A percentile compares a stretch with the other conserved stretches of the same genome.
These are phyloP conservation scores for Megaustenia siamemsis DNA, from an alignment of 2,888 invertebrate species.

Conservation along the genomic window DNA sequence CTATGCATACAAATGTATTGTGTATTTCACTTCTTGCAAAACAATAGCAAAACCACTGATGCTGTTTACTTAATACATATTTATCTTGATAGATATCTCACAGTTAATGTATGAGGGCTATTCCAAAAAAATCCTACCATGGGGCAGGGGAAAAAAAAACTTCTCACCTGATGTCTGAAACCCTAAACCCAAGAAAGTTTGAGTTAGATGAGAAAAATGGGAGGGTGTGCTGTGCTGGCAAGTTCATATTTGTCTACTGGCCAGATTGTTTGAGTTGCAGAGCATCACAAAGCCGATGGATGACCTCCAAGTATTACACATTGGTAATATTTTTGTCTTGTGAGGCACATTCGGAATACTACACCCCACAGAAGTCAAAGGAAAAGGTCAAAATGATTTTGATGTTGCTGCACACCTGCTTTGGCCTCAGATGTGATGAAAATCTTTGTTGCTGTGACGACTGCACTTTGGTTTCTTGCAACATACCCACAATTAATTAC, in stretches of 20 bases:
- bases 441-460: background rate
- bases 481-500: background rate
- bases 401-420: background rate
- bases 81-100: too few relatives aligned
- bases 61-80: too few relatives aligned
- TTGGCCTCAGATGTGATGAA: background rate
- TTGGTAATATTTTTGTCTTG: background rate
- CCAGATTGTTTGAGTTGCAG: background rate
- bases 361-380: background rate
- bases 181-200: background rate
- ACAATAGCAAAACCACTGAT: too few relatives aligned
- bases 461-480: background rate
- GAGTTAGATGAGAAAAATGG: background rate
- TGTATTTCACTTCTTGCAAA: too few relatives aligned
- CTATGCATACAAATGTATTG: too few relatives aligned
- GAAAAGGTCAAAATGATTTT: background rate
- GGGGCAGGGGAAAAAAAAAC: too few relatives aligned
- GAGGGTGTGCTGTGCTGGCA: background rate
- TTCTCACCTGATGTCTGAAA: too few relatives aligned
- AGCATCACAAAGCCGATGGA: background rate
- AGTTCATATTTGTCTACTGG: background rate
- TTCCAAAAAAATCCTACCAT: too few relatives aligned
- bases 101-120: too few relatives aligned
- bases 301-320: background rate
- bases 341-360: background rate